Evolutionary conservation across 2,797 vertebrate genomes (phyloP).

Genomic region (Setipinna tenuifilis): DNA sequence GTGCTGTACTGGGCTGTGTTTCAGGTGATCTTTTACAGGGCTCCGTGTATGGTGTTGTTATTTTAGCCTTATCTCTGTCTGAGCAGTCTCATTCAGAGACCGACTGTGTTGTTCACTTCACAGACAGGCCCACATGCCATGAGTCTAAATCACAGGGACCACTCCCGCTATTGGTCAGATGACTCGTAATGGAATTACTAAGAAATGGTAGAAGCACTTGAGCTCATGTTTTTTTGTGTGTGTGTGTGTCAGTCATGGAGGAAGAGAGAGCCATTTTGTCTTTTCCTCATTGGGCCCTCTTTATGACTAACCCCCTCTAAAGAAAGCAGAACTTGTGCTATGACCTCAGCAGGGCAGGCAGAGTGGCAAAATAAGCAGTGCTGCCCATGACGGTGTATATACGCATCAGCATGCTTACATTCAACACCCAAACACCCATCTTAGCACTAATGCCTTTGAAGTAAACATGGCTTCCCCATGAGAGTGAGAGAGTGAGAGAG

Average conservation of each 20-base stretch:
- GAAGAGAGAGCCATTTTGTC: neutral
- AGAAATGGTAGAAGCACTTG: neutral
- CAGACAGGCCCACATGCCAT: neutral
- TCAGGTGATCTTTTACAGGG: neutral
- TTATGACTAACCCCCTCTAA: neutral
- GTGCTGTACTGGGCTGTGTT: neutral
- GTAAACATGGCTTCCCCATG: too few species aligned
- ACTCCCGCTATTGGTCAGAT: constrained; percentile 7
- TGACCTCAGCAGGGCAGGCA: neutral
- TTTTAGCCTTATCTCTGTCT: neutral
- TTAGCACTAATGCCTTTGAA: too few species aligned
- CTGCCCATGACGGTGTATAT: neutral
- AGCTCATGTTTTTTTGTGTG: neutral
- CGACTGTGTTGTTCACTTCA: too few species aligned
- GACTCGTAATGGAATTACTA: constrained; percentile 23
- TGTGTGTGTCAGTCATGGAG: neutral
- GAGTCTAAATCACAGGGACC: neutral
- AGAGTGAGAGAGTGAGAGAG: too few species aligned
- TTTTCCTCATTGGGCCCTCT: neutral
- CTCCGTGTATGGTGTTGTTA: neutral
- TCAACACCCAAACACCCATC: too few species aligned
- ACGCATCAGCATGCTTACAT: too few species aligned
- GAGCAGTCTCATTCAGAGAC: neutral
- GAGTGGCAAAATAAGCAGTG: neutral
- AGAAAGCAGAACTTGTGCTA: neutral